These are phyloP conservation scores for Meandrusa payeni DNA, from an alignment of 2,888 invertebrate genomes.

Conservation along the genomic window DNA sequence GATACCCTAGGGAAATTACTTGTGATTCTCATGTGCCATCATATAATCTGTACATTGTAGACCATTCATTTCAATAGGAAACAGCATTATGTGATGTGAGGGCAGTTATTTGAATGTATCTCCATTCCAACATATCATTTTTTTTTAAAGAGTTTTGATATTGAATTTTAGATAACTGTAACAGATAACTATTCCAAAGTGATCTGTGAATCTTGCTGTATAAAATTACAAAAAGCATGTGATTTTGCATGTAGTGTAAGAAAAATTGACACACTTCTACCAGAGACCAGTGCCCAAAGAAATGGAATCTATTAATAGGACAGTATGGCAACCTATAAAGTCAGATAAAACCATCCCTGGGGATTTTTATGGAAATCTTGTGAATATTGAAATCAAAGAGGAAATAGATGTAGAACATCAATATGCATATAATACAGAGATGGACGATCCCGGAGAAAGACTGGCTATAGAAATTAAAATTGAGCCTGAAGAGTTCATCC, in stretches of 20 bases:
- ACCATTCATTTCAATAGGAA: too few species aligned
- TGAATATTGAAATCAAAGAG: conserved; percentile 57
- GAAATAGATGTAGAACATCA: conserved; percentile 62
- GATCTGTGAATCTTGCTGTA: conserved; percentile 53
- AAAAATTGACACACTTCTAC: conserved; percentile 43
- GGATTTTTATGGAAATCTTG: conserved; percentile 35
- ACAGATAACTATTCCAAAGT: conserved; percentile 53
- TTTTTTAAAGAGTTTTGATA: too few species aligned
- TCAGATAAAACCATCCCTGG: conserved; percentile 48
- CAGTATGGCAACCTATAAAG: conserved; percentile 64
- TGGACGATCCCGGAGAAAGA: conserved; percentile 27
- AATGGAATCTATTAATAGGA: conserved; percentile 24
- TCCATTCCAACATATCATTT: too few species aligned
- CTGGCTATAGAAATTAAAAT: conserved; percentile 56
- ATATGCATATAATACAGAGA: conserved; percentile 29
- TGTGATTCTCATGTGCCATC: too few species aligned
- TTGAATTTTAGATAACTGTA: conserved; percentile 50
- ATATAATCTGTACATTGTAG: too few species aligned
- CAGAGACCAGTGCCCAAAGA: conserved; percentile 25
- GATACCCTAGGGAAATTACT: too few species aligned
- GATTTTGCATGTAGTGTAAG: conserved; percentile 45
- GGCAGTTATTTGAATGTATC: too few species aligned
- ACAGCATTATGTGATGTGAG: too few species aligned
- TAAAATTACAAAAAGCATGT: conserved; percentile 46
- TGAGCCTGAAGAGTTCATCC: conserved; percentile 60